phyloP scores from a whole-genome alignment of 2,888 invertebrate genomes.

The Heterodera filipjevi region DNA sequence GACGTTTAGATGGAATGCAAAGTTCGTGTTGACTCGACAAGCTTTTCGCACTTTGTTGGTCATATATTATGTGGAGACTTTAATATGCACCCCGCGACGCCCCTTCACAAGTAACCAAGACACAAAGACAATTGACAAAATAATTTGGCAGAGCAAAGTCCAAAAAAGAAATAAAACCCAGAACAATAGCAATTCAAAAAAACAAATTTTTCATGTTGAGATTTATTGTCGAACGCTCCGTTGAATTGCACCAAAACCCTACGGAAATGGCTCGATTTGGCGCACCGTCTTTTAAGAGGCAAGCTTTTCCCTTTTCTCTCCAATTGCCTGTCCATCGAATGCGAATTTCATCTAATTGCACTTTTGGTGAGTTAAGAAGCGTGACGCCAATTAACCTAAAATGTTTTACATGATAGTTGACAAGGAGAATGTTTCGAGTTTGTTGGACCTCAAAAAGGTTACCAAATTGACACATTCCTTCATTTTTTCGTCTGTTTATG shows the following conservation, averaged over 20 bases:
- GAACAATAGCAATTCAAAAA: not conserved
- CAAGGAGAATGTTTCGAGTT: not conserved
- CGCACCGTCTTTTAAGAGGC: not conserved
- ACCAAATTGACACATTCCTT: constrained; percentile 29
- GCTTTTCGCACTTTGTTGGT: constrained; percentile 68
- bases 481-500: constrained; percentile 43
- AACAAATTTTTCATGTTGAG: not conserved
- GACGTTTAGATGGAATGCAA: constrained; percentile 28
- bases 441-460: constrained; percentile 8
- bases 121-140: not conserved
- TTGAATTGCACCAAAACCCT: not conserved
- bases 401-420: not conserved
- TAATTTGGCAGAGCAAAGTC: too few relatives aligned
- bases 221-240: not conserved
- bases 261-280: constrained; percentile 5
- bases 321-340: not conserved
- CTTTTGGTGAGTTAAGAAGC: not conserved
- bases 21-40: not conserved
- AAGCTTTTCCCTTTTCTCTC: not conserved
- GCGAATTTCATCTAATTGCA: not conserved
- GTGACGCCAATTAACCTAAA: too few relatives aligned
- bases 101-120: constrained; percentile 71
- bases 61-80: constrained; percentile 90
- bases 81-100: constrained; percentile 79
- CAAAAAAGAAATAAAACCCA: too few relatives aligned